phyloP scores from a whole-genome alignment of 1,140 invertebrate species.

The Pachypeltis micranthus region DNA sequence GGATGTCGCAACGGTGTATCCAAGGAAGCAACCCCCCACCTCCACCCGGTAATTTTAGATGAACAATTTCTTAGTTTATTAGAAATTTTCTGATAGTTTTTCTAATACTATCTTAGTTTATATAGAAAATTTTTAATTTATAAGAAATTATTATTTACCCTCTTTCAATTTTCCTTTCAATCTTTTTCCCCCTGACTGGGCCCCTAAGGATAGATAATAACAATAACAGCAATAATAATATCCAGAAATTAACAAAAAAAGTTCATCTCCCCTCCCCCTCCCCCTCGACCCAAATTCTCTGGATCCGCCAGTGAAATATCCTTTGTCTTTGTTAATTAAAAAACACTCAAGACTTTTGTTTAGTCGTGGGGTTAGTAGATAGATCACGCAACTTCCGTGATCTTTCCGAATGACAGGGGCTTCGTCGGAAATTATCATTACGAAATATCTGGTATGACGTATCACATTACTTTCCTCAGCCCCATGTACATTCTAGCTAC shows the following conservation, averaged over 20 bases:
- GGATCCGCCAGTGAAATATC: not conserved
- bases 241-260: not conserved
- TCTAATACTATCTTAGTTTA: not conserved
- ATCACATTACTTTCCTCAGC: no score
- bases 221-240: not conserved
- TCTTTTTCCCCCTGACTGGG: not conserved
- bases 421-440: no score
- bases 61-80: no score
- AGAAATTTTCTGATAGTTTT: not conserved
- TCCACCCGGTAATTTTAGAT: no score
- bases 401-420: no score
- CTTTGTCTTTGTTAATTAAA: not conserved
- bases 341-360: not conserved
- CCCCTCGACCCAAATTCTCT: not conserved
- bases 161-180: not conserved
- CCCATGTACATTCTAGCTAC: no score
- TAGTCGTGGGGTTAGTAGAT: no score
- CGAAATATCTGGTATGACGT: no score
- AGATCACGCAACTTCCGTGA: no score
- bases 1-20: no score
- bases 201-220: conserved; percentile 33
- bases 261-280: not conserved
- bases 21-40: no score
- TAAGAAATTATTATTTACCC: not conserved
- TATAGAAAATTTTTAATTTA: not conserved